Base-by-base conservation (phyloP, 2,888 invertebrate species). In the Drosophila picticornis region DNA sequence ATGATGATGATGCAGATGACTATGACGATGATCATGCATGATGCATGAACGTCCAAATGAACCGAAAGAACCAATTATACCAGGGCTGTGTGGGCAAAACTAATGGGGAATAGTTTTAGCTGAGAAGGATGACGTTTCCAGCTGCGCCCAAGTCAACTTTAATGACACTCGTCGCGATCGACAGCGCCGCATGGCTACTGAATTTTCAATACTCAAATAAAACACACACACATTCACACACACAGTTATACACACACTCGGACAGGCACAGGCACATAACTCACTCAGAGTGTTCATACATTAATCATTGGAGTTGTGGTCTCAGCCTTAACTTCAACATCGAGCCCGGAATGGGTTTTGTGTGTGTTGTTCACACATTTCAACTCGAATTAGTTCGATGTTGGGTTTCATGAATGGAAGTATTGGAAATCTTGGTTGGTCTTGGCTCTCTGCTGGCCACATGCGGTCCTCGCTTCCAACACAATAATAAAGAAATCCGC, bases 361-460 rank as follows among this genome's bases (percentile, higher is more conserved):
- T 55, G 74, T 82, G 79, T 85, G 90, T 85, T 90, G 90, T 85
- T 85, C 85, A 85, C 85, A 85, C 85, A 85, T 90, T 85, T 90
- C 89, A 86, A 57, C 74, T 86, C 66, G 90, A 90, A 85, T 90
- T 85, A 85, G 84, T 56, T 27, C 38, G 27, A 38, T n/a, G 56
- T 90, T 77, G 77, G 66, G 69, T 72, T 78, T 84, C 86, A 86
- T 85, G 85, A 85, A 85, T 85, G 90, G 67, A 66, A 53, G 16
- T 25, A 46, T 46, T 46, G 46, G 46, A 25, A 46, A 46, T 27
- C 25, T 25, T 46, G 46, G 46, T 9, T 7, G 16, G 16, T 11
- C 40, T 22, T 27, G 7, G 7, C 34, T 57, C 25, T 2, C 25
- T 2, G 19, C 19, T 22, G 71, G 69, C 84, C 84, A 84, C 84